phyloP scores from a whole-genome alignment of 2,797 vertebrate genomes.

The Diglossa cyanea region DNA sequence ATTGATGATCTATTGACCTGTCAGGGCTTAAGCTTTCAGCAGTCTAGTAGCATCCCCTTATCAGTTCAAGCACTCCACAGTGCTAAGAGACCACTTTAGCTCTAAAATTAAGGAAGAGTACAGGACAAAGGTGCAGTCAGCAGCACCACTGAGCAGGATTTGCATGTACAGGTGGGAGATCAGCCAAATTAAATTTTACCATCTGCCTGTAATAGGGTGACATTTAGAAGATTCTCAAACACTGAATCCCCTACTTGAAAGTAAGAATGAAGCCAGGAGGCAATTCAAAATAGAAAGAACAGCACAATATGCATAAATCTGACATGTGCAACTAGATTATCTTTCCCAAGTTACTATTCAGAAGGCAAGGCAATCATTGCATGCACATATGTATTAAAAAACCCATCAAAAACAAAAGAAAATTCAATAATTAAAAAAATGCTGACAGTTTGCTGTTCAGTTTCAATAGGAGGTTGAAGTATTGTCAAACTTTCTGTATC shows the following conservation, averaged over 20 bases:
- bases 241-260: background rate
- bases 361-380: background rate
- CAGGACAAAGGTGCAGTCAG: background rate
- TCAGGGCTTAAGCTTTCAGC: background rate
- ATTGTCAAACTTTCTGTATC: background rate
- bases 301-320: background rate
- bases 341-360: background rate
- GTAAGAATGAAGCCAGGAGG: background rate
- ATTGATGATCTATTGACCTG: background rate
- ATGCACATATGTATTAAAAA: background rate
- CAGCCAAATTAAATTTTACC: background rate
- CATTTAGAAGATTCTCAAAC: background rate
- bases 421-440: background rate
- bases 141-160: background rate
- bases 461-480: background rate
- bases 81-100: rapidly evolving
- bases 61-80: background rate
- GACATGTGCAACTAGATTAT: background rate
- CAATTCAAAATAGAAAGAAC: background rate
- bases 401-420: rapidly evolving
- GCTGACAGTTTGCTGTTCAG: background rate
- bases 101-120: background rate
- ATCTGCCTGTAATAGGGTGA: background rate
- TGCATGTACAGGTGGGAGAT: background rate
- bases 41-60: background rate